These are phyloP conservation scores for Clarias batrachus DNA, from an alignment of 2,113 vertebrate species.

Conservation along the genomic window DNA sequence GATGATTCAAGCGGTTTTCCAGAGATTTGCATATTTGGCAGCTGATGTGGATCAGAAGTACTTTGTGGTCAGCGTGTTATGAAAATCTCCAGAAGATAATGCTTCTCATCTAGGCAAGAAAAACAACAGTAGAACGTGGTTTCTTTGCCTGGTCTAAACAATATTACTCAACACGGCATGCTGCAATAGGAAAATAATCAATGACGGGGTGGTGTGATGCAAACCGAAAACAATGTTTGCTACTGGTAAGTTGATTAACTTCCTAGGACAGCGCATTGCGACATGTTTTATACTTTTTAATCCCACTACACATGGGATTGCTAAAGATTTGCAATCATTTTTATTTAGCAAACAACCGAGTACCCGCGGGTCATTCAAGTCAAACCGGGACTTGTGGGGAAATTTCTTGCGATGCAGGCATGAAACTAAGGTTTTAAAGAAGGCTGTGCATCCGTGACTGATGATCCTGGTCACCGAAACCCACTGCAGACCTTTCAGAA, in stretches of 20 bases:
- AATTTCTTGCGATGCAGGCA: too few relatives aligned
- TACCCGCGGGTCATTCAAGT: too few relatives aligned
- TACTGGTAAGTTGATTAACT: neutral
- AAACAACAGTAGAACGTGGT: constrained; percentile 22
- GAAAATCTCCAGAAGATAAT: constrained; percentile 32
- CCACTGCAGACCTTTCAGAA: too few relatives aligned
- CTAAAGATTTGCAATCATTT: neutral
- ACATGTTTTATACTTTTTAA: neutral
- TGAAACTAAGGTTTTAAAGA: too few relatives aligned
- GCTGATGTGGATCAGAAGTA: constrained; percentile 44
- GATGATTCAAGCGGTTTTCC: constrained; percentile 38
- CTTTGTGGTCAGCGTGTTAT: constrained; percentile 39
- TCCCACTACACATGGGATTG: neutral
- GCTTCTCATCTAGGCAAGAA: constrained; percentile 40
- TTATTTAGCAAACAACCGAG: neutral
- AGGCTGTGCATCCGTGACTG: too few relatives aligned
- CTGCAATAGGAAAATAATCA: neutral
- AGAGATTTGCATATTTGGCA: constrained; percentile 48
- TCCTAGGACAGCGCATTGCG: neutral
- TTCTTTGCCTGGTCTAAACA: neutral
- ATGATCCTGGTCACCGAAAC: too few relatives aligned
- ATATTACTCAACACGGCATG: neutral
- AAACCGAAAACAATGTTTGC: neutral
- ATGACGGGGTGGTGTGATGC: neutral
- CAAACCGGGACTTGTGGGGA: too few relatives aligned